Evolutionary conservation across 2,888 invertebrate genomes (phyloP), one percentile per base, ranked within the genome.

Genomic region (Endotricha flammealis): DNA sequence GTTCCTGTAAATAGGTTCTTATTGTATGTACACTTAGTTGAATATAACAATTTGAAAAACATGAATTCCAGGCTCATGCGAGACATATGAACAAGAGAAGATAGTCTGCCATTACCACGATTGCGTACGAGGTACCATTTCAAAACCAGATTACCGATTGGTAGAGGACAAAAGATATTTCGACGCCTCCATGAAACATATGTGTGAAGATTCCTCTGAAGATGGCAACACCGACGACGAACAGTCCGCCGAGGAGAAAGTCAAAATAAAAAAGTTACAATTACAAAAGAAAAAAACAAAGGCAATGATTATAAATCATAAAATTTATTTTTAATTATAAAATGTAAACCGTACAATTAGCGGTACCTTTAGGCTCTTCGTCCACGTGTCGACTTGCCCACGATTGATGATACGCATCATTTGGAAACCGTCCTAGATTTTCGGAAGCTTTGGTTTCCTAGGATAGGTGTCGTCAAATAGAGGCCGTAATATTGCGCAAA

Each of bases 41-140:
- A n/a, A n/a, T n/a, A n/a, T n/a, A n/a, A n/a, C n/a, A n/a, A n/a
- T n/a, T n/a, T n/a, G n/a, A n/a, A n/a, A n/a, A 12, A 13, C 20
- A 20, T 32, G 1, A 12, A 34, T 51, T 49, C 2, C 86, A 57
- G 90, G 90, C 12, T 90, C 91, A 1, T 88, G 91, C 35, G 91
- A 91, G 62, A 90, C 90, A 0, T 81, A 81, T 36, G 88, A 88
- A 41, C 91, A 91, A 61, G 91, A 90, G 48, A 86, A 87, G 41
- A 82, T 85, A n/a, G 89, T 90, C 0, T 76, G 82, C 28, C 73
- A 77, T 40, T 91, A 90, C 62, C 86, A 89, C 59, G 90, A 91
- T 58, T 88, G 86, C 47, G 56, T 90, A 6, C 67, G 89, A 30
- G 87, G 85, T 1, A 85, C 83, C 1, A 51, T 83, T 1, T 49